Evolutionary conservation across 2,113 vertebrate species (phyloP).

Genomic region (Microtus pennsylvanicus): DNA sequence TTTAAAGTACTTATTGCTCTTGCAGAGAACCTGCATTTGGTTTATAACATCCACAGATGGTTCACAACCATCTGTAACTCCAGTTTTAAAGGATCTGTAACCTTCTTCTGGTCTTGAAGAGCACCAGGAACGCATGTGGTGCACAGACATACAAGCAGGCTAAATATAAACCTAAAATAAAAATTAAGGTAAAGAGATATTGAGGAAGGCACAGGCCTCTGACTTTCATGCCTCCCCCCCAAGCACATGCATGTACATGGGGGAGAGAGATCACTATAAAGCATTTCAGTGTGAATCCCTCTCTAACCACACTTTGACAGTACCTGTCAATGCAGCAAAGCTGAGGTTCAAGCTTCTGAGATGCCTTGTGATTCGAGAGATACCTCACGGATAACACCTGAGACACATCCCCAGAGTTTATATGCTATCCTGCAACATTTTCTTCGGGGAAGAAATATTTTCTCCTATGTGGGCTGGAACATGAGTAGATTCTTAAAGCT

Average conservation of each 20-base stretch:
- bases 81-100: background rate
- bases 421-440: background rate
- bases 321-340: background rate
- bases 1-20: background rate
- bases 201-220: background rate
- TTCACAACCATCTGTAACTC: background rate
- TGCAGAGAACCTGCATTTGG: background rate
- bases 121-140: background rate
- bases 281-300: background rate
- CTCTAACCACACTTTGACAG: slow-evolving; percentile 10
- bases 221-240: background rate
- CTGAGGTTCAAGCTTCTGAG: background rate
- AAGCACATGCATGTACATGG: fast-evolving
- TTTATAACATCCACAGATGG: too few species aligned
- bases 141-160: background rate
- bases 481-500: background rate
- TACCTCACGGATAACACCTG: background rate
- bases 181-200: too few species aligned
- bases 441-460: background rate
- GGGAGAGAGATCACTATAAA: background rate
- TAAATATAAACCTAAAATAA: background rate
- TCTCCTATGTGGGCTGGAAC: background rate
- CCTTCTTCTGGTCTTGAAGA: too few species aligned
- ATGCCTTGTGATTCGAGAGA: background rate
- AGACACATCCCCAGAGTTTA: background rate